Percentiles rank a stretch among this genome's conserved stretches.
Conservation (phyloP, 2,113 vertebrate species). For the Macrotus californicus region DNA sequence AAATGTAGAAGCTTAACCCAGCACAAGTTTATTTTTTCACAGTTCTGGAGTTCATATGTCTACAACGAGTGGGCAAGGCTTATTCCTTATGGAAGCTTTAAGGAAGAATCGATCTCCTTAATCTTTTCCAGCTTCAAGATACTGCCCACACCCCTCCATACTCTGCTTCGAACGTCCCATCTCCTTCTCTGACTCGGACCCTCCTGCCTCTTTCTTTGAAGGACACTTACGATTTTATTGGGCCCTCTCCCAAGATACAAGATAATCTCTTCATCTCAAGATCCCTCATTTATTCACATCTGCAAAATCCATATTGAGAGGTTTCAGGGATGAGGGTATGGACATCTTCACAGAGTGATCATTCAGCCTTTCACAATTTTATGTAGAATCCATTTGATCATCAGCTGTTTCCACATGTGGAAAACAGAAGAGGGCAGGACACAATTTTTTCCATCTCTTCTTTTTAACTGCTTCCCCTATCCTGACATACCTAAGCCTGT, state of each 20-base stretch:
- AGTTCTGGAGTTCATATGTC: neutral
- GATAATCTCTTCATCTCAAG: neutral
- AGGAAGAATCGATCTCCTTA: fast-evolving
- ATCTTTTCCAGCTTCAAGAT: neutral
- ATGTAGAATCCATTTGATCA: neutral
- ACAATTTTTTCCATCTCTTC: neutral
- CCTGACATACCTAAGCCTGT: neutral
- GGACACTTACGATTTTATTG: neutral
- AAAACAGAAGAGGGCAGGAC: neutral
- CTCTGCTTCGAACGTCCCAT: neutral
- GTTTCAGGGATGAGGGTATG: neutral
- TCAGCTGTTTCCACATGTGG: neutral
- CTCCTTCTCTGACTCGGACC: neutral
- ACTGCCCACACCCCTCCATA: neutral
- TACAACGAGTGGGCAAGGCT: neutral
- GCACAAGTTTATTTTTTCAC: neutral
- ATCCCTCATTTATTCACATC: neutral
- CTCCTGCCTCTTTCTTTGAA: neutral
- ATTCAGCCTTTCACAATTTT: neutral
- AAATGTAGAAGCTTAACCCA: neutral
- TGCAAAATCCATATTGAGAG: neutral
- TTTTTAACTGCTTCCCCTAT: neutral
- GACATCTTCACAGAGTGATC: neutral
- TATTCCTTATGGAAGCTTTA: fast-evolving
- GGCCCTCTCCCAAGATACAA: neutral